Percentiles rank a stretch among this genome's conserved stretches.
phyloP scores from a whole-genome alignment of 2,888 invertebrate species.

The Leucozona laternaria region DNA sequence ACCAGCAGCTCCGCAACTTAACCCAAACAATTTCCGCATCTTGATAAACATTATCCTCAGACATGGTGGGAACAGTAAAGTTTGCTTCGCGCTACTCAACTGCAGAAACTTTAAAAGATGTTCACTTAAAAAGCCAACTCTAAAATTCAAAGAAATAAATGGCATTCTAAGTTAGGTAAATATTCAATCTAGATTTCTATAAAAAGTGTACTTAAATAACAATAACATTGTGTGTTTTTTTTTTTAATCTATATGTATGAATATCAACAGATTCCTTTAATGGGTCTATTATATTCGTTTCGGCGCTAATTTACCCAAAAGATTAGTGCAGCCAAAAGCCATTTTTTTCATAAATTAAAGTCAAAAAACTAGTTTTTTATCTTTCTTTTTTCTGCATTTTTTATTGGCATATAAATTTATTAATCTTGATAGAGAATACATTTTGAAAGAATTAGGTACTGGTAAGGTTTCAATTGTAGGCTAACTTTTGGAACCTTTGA shows the following conservation, averaged over 20 bases:
- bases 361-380: not conserved
- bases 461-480: not conserved
- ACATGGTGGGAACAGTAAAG: slow-evolving; percentile 51
- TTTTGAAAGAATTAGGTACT: too few relatives aligned
- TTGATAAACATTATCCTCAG: slow-evolving; percentile 80
- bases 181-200: not conserved
- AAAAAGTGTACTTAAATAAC: not conserved
- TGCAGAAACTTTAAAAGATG: slow-evolving; percentile 28
- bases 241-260: not conserved
- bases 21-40: slow-evolving; percentile 94
- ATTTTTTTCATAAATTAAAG: not conserved
- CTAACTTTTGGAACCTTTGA: not conserved
- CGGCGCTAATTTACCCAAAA: not conserved
- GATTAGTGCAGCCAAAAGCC: not conserved
- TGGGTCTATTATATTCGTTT: too few relatives aligned
- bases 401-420: not conserved
- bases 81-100: slow-evolving; percentile 4
- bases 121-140: slow-evolving; percentile 44
- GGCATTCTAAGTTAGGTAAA: not conserved
- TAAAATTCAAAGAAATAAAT: slow-evolving; percentile 53
- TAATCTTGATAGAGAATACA: not conserved
- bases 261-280: not conserved
- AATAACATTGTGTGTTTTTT: not conserved
- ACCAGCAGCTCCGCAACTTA: slow-evolving; percentile 92
- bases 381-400: not conserved